These are phyloP conservation scores for Heterocephalus glaber DNA, from an alignment of 2,113 vertebrate species.

Conservation along the genomic window DNA sequence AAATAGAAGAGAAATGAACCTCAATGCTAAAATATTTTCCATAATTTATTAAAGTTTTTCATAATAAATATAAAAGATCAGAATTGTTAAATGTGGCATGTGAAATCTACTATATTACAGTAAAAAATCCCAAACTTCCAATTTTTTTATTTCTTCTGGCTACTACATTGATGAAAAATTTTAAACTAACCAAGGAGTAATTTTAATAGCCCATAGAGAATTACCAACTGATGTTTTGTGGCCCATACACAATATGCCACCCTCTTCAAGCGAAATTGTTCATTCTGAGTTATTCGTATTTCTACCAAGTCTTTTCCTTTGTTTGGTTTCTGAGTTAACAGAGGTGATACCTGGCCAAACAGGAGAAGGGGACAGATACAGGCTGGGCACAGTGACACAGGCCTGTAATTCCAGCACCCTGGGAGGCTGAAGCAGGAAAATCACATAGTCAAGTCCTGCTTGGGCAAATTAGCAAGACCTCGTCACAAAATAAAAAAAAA, in stretches of 20 bases:
- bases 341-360: not conserved
- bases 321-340: not conserved
- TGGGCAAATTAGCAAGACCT: not conserved
- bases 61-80: not conserved
- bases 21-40: not conserved
- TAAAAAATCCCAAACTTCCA: not conserved
- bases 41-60: slow-evolving; percentile 11
- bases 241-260: not conserved
- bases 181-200: not conserved
- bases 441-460: not conserved
- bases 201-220: not conserved
- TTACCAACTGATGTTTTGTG: not conserved
- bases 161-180: not conserved
- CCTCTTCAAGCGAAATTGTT: not conserved
- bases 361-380: not conserved
- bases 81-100: not conserved
- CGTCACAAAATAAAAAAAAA: not conserved
- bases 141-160: not conserved
- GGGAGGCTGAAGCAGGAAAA: not conserved
- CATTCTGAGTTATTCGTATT: not conserved
- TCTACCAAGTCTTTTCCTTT: not conserved
- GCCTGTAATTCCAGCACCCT: not conserved
- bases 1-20: not conserved
- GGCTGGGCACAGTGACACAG: not conserved
- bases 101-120: not conserved